Conservation (phyloP, 2,113 vertebrate genomes). For the Felis catus region F.catus_Fca126_mat1.0 CM031415.1:201286501-201287000, state of each 20-base stretch:
- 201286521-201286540: fast-evolving
- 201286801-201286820: fast-evolving
- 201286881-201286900: fast-evolving
- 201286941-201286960: fast-evolving
- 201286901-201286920: fast-evolving
- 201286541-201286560: background rate
- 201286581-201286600: fast-evolving
- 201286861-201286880: fast-evolving
- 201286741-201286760: fast-evolving
- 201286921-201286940: background rate
- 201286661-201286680: background rate
- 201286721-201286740: background rate
- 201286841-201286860: fast-evolving
- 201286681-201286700: background rate
- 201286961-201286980: fast-evolving
- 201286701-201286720: background rate
- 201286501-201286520: too few species aligned
- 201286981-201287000: too few species aligned
- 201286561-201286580: background rate
- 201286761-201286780: background rate
- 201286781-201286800: fast-evolving
- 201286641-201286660: background rate
- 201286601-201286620: too few species aligned
- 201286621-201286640: fast-evolving
- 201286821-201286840: fast-evolving